Conservation (phyloP, 2,888 invertebrate genomes). For the Chrysodeixis includens region DNA sequence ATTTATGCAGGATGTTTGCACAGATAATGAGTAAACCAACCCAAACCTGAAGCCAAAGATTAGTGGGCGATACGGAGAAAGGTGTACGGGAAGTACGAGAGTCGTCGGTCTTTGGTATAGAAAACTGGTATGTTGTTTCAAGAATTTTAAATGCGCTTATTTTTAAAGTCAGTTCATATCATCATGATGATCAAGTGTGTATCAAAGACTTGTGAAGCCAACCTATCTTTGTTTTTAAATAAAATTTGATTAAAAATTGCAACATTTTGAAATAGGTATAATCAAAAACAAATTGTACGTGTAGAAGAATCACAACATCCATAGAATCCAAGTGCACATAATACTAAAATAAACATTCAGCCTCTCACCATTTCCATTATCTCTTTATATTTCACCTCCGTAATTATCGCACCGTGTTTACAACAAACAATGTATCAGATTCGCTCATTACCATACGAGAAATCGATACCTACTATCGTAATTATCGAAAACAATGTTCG, state of each 20-base stretch:
- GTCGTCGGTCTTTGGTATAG: background rate
- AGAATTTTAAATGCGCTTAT: background rate
- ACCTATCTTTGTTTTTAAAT: too few species aligned
- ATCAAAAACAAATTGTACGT: too few species aligned
- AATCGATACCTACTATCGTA: slow-evolving; percentile 78
- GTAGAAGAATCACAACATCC: too few species aligned
- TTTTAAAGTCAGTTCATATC: too few species aligned
- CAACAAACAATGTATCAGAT: slow-evolving; percentile 61
- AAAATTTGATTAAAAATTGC: background rate
- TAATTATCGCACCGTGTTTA: slow-evolving; percentile 51
- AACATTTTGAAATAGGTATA: background rate
- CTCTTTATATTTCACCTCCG: slow-evolving; percentile 36
- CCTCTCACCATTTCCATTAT: slow-evolving; percentile 12
- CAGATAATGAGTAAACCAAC: slow-evolving; percentile 4
- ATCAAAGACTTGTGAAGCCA: too few species aligned
- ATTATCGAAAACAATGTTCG: slow-evolving; percentile 72
- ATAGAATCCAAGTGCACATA: slow-evolving; percentile 9
- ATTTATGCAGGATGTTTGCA: slow-evolving; percentile 5
- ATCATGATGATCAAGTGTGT: too few species aligned
- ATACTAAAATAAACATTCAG: slow-evolving; percentile 19
- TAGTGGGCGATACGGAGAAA: background rate
- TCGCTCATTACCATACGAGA: slow-evolving; percentile 79
- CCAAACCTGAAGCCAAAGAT: background rate
- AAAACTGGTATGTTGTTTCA: background rate
- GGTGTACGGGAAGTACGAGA: background rate